A percentile compares a stretch with the other conserved stretches of the same genome.
These are phyloP conservation scores for Anastatus disparis DNA, from an alignment of 1,140 invertebrate species.

Conservation along the genomic window DNA sequence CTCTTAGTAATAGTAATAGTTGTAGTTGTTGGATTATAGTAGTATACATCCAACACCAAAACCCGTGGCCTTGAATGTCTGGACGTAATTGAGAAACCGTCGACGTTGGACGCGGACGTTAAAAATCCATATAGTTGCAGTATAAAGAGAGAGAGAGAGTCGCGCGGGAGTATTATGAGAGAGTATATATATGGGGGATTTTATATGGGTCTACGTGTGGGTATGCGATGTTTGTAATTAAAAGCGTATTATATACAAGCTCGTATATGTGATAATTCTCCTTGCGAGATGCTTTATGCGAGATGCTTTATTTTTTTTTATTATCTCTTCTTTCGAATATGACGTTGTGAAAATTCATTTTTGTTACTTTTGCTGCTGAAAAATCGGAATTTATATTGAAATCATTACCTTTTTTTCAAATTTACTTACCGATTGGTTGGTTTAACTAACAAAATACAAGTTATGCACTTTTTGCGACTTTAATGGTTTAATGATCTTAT, in stretches of 20 bases:
- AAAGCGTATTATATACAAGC: conserved; percentile 12
- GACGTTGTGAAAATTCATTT: not conserved
- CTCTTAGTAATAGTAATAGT: too few relatives aligned
- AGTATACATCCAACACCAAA: not conserved
- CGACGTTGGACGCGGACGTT: conserved; percentile 22
- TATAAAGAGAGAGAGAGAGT: too few relatives aligned
- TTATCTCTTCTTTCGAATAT: not conserved
- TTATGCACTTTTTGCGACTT: too few relatives aligned
- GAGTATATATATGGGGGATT: too few relatives aligned
- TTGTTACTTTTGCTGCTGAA: not conserved
- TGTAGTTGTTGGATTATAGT: too few relatives aligned
- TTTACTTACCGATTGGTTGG: too few relatives aligned
- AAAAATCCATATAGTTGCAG: too few relatives aligned
- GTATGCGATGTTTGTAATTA: conserved; percentile 13
- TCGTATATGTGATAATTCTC: conserved; percentile 7
- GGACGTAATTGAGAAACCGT: conserved; percentile 36
- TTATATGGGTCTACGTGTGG: not conserved
- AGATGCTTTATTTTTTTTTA: not conserved
- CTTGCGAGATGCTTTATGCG: not conserved
- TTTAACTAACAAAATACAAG: too few relatives aligned
- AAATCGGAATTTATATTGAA: too few relatives aligned
- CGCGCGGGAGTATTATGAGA: not conserved
- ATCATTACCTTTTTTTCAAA: too few relatives aligned
- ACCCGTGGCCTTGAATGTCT: conserved; percentile 37
- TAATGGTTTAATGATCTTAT: too few relatives aligned